These are phyloP conservation scores for Epizoanthus rinbou DNA, from an alignment of 92 coral and sea anemone genomes.

Conservation along the genomic window DNA sequence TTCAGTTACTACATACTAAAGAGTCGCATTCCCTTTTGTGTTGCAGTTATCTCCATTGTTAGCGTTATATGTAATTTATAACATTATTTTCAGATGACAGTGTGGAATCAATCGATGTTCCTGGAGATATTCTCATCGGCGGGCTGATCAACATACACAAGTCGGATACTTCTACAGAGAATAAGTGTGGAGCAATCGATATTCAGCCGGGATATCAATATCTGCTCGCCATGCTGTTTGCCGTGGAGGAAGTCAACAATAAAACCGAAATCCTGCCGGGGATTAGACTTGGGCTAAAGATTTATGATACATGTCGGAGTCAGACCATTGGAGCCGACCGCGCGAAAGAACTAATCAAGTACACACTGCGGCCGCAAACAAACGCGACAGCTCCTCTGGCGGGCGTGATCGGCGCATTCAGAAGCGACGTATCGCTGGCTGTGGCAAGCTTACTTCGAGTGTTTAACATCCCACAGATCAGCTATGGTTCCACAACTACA, in stretches of 20 bases:
- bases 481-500: constrained; percentile 55
- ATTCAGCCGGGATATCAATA: constrained; percentile 64
- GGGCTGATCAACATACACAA: constrained; percentile 50
- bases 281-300: constrained; percentile 46
- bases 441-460: constrained; percentile 61
- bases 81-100: not conserved
- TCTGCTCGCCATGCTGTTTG: constrained; percentile 52
- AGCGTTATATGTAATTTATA: not conserved
- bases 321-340: constrained; percentile 60
- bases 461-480: constrained; percentile 59
- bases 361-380: constrained; percentile 38
- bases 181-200: constrained; percentile 56
- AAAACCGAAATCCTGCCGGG: constrained; percentile 51
- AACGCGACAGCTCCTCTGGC: constrained; percentile 48
- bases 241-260: constrained; percentile 51
- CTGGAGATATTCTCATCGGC: constrained; percentile 54
- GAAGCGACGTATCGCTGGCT: constrained; percentile 56
- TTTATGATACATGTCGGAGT: constrained; percentile 59
- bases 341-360: constrained; percentile 50
- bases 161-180: constrained; percentile 47
- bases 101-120: constrained; percentile 38
- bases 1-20: too few species aligned
- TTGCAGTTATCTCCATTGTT: too few species aligned
- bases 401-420: constrained; percentile 56
- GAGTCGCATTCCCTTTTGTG: too few species aligned